These are phyloP conservation scores for Narcine bancroftii DNA, from an alignment of 2,113 vertebrate genomes.

Conservation along the genomic window DNA sequence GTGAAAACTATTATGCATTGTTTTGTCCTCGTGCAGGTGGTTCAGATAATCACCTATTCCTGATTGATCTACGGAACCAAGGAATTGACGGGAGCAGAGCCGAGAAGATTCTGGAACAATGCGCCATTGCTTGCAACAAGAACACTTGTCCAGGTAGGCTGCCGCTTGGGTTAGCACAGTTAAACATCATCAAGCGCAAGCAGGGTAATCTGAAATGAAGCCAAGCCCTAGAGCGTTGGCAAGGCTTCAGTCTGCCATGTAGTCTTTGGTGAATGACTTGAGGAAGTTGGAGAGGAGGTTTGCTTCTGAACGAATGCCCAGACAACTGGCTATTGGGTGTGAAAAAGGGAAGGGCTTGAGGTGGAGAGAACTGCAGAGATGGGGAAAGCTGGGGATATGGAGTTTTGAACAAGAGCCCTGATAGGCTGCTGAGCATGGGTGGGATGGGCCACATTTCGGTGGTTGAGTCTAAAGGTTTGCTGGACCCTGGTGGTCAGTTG, in stretches of 20 bases:
- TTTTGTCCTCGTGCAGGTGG: conserved; percentile 61
- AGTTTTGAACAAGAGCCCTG: too few relatives aligned
- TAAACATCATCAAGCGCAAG: not conserved
- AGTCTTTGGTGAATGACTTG: too few relatives aligned
- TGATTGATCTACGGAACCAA: conserved; percentile 78
- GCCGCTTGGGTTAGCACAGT: not conserved
- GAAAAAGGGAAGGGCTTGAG: not conserved
- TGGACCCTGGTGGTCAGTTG: too few relatives aligned
- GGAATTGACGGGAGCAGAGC: conserved; percentile 81
- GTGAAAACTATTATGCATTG: not conserved
- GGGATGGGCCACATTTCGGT: not conserved
- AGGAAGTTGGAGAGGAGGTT: not conserved
- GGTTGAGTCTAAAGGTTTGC: too few relatives aligned
- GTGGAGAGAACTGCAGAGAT: not conserved
- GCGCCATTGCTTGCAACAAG: conserved; percentile 92
- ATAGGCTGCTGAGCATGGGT: not conserved
- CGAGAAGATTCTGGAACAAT: conserved; percentile 86
- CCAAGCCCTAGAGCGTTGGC: not conserved
- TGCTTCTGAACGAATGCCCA: not conserved
- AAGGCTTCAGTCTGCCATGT: too few relatives aligned
- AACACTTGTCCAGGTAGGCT: conserved; percentile 89
- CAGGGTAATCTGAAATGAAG: not conserved
- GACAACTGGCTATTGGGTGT: too few relatives aligned
- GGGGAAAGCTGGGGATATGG: not conserved
- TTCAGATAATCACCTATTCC: conserved; percentile 90